Evolutionary conservation across 2,113 vertebrate species (phyloP).

Genomic region (Potamarius usumacintae): DNA sequence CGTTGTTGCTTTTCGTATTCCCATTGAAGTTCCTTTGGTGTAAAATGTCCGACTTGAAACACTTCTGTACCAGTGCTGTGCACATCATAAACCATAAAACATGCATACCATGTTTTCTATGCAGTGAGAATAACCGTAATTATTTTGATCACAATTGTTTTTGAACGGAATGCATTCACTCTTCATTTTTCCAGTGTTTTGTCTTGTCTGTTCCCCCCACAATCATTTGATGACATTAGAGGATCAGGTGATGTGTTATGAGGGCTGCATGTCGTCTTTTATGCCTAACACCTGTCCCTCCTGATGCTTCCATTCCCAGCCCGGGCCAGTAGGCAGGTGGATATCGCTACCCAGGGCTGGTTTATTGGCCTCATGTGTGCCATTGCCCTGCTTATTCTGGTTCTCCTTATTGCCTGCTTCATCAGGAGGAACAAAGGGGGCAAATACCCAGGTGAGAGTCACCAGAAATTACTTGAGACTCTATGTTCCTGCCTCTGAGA

Average conservation of each 20-base stretch:
- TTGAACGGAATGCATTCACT: neutral
- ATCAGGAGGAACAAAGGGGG: slow-evolving; percentile 98
- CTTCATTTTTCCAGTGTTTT: neutral
- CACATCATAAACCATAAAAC: neutral
- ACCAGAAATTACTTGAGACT: neutral
- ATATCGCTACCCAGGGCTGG: slow-evolving; percentile 98
- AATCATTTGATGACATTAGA: slow-evolving; percentile 12
- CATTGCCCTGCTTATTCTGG: slow-evolving; percentile 94
- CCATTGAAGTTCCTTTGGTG: neutral
- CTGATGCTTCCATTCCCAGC: slow-evolving; percentile 69
- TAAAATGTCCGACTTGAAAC: neutral
- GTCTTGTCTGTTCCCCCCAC: neutral
- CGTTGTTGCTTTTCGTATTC: neutral
- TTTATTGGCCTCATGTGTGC: slow-evolving; percentile 99
- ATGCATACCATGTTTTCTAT: neutral
- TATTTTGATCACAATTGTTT: neutral
- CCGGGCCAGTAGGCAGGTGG: slow-evolving; percentile 92
- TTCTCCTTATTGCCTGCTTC: slow-evolving; percentile 97
- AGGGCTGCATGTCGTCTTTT: neutral
- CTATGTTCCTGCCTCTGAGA: neutral
- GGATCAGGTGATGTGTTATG: neutral
- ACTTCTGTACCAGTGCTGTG: neutral
- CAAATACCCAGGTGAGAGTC: slow-evolving; percentile 91
- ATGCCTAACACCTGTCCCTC: neutral
- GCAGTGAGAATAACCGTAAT: neutral